Evolutionary conservation across 2,113 vertebrate genomes (phyloP), one percentile per base, ranked within the genome.

Genomic region (Chaetodon auriga): DNA sequence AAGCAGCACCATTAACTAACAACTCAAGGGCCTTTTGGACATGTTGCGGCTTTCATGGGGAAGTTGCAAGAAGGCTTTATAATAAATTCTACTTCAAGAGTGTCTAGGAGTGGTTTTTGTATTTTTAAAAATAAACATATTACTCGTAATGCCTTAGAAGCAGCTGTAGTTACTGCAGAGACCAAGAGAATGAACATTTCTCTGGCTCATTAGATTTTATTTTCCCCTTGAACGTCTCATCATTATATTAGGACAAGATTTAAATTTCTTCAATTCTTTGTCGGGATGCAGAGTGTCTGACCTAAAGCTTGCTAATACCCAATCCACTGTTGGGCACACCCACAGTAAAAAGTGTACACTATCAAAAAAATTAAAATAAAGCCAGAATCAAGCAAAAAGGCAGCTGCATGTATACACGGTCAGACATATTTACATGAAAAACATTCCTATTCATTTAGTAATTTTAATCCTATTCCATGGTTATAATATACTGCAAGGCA

Each of bases 201-300:
- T 36, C 14, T 1, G 5, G 68, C 62, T 80, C 73, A 54, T 69
- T 65, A 35, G 12, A 30, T 80, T 78, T 79, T 49, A 78, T 80
- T 71, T 72, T 16, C 21, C 43, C 11, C 14, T 60, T 16, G 7
- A 54, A 75, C 30, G 25, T 51, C 25, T 58, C 45, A 30, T 65
- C 43, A 30, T 54, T 53, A 36, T 5, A 13, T 10, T 2, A 38
- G 16, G 15, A 69, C 21, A 21, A n/a, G 1, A 61, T 54, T 54
- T 46, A 19, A 19, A 51, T 19, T 51, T 71, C 30, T 11, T 62
- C 45, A 0, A 25, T 58, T 12, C 12, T 62, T 64, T 8, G 46
- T 58, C 53, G 49, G 14, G 21, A 8, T 7, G 18, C 7, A 1
- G 16, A 70, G 30, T 64, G 36, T 53, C 21, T 63, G 21, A 46